Evolutionary conservation across 2,888 invertebrate genomes (phyloP), one percentile per base, ranked within the genome.

Genomic region (Erebia ligea): DNA sequence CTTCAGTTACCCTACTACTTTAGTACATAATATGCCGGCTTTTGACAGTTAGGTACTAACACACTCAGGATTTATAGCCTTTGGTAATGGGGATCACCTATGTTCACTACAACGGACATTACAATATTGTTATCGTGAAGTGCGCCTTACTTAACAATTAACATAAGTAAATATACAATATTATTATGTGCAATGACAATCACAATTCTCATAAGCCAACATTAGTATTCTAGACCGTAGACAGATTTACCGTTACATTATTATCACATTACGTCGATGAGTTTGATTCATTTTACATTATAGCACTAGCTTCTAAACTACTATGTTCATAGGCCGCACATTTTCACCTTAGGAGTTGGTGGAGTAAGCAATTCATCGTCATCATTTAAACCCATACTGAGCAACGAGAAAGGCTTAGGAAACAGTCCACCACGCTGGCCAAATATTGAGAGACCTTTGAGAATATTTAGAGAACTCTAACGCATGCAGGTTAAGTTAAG

Each of bases 181-280:
- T 34, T 34, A 25, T 10, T 3, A 59, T 34, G 17, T 42, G 17
- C 40, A 42, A 40, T 59, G 40, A 57, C 25, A 25, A 57, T 57
- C 56, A 57, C 25, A 42, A 42, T 59, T 17, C n/a, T n/a, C n/a
- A 1, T 17, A 17, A 42, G n/a, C n/a, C 13, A 59, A 59, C 40
- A 59, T 59, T 40, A 59, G 10, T 42, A 59, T 40, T 42, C 42
- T 42, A 17, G 58, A n/a, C 25, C 34, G 9, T 21, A 40, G 2
- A 17, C 59, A 59, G 17, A 17, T n/a, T 17, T 59, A 2, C 59
- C 17, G 57, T 58, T 34, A 58, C 34, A 34, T n/a, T 58, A 34
- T 58, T 58, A 58, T 34, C 57, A 58, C 40, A 59, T 42, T 40
- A 40, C n/a, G 59, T 59, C 42, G 59, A n/a, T 5, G 40, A 9